Evolutionary conservation across 1,140 invertebrate species (phyloP).

Genomic region (Drosophila pruinosa): DNA sequence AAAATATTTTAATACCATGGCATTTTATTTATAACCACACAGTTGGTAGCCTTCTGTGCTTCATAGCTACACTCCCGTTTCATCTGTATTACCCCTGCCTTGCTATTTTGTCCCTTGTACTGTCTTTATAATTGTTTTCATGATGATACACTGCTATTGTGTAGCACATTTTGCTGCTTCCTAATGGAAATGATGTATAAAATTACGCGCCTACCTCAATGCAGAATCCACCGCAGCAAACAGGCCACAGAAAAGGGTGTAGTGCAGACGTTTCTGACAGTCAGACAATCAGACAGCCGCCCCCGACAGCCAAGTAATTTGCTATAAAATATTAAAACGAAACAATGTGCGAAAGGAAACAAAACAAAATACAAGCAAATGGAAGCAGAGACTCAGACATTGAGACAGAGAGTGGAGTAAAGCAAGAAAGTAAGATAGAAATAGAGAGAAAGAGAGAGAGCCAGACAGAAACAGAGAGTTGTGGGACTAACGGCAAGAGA

Average conservation of each 20-base stretch:
- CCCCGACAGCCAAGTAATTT: slow-evolving; percentile 41
- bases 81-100: not conserved
- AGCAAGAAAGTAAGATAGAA: not conserved
- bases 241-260: not conserved
- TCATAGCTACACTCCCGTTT: not conserved
- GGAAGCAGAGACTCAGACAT: slow-evolving; percentile 26
- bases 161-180: slow-evolving; percentile 57
- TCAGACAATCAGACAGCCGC: not conserved
- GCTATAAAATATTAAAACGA: slow-evolving; percentile 65
- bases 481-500: not conserved
- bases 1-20: not conserved
- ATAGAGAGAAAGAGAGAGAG: slow-evolving; percentile 2
- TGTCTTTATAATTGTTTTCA: slow-evolving; percentile 47
- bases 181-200: slow-evolving; percentile 66
- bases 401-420: not conserved
- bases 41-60: not conserved
- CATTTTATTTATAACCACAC: slow-evolving; percentile 30
- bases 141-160: slow-evolving; percentile 37
- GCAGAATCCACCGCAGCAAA: too few relatives aligned
- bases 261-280: slow-evolving; percentile 1
- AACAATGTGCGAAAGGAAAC: slow-evolving; percentile 65
- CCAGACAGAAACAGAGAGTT: not conserved
- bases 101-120: not conserved
- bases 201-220: slow-evolving; percentile 59
- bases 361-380: slow-evolving; percentile 44